phyloP scores from a whole-genome alignment of 2,113 vertebrate species.

The Gallinago jamesoni region DNA sequence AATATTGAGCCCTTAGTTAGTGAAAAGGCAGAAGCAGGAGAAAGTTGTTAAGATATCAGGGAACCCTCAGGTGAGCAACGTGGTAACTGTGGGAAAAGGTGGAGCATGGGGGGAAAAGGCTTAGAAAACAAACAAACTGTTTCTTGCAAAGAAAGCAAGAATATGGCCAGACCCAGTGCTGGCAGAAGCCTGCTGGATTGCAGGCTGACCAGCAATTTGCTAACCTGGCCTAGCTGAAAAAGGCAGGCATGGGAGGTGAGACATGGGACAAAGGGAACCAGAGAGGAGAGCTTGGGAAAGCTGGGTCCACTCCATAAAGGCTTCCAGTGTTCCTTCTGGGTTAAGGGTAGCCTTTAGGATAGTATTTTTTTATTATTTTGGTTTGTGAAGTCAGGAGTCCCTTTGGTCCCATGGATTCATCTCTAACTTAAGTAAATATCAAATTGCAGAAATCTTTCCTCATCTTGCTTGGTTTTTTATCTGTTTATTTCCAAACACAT shows the following conservation, averaged over 20 bases:
- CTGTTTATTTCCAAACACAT: background rate
- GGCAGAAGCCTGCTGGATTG: background rate
- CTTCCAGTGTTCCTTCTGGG: background rate
- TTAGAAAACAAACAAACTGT: background rate
- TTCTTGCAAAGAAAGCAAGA: background rate
- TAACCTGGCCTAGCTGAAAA: background rate
- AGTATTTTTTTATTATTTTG: background rate
- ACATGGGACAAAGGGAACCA: fast-evolving
- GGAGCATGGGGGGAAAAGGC: background rate
- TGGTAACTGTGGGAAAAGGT: background rate
- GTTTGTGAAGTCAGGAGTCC: background rate
- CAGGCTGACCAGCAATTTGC: background rate
- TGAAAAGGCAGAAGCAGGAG: background rate
- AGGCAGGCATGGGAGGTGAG: background rate
- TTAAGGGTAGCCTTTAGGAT: background rate
- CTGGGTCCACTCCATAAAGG: background rate
- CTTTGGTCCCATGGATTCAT: background rate
- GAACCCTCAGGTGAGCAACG: background rate
- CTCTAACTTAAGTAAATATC: background rate
- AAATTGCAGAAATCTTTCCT: background rate
- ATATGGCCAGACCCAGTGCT: fast-evolving
- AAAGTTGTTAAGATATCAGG: background rate
- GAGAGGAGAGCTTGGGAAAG: background rate
- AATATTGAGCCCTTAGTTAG: background rate
- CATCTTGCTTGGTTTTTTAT: background rate